Conservation (phyloP, 2,113 vertebrate genomes). For the Rhagologus leucostigma region DNA sequence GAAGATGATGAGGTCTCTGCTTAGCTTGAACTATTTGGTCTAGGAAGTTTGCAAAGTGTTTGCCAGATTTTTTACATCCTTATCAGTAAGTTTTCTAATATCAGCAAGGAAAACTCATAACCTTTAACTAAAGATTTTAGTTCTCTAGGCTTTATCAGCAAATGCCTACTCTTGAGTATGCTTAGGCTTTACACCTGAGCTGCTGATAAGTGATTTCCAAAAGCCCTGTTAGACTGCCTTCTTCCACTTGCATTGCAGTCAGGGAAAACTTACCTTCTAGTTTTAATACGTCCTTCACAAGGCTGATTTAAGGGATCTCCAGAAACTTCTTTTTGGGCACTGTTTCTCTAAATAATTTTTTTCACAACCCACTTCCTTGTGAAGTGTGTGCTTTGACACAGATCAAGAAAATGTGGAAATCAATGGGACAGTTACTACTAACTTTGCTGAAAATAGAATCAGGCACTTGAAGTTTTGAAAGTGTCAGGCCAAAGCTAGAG, state of each 20-base stretch:
- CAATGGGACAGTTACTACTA: not conserved
- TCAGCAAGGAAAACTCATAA: not conserved
- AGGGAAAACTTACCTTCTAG: not conserved
- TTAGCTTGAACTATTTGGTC: not conserved
- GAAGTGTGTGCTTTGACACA: not conserved
- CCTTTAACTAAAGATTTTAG: not conserved
- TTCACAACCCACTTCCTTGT: not conserved
- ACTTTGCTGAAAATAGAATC: not conserved
- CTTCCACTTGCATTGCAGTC: not conserved
- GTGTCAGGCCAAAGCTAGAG: not conserved
- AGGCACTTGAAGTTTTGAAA: not conserved
- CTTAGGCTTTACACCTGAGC: not conserved
- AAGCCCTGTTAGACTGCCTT: not conserved
- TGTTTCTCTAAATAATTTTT: not conserved
- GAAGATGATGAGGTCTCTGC: not conserved
- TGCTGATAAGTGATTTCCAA: not conserved
- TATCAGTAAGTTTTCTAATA: not conserved
- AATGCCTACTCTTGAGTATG: not conserved
- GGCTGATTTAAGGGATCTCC: not conserved
- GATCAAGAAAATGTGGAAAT: not conserved
- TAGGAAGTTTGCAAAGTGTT: not conserved
- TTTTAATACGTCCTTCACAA: not conserved
- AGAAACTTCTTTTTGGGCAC: not conserved
- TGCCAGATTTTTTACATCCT: not conserved
- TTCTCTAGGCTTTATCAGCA: not conserved